phyloP scores from a whole-genome alignment of 2,113 vertebrate species.

The Poeciliopsis prolifica region DNA sequence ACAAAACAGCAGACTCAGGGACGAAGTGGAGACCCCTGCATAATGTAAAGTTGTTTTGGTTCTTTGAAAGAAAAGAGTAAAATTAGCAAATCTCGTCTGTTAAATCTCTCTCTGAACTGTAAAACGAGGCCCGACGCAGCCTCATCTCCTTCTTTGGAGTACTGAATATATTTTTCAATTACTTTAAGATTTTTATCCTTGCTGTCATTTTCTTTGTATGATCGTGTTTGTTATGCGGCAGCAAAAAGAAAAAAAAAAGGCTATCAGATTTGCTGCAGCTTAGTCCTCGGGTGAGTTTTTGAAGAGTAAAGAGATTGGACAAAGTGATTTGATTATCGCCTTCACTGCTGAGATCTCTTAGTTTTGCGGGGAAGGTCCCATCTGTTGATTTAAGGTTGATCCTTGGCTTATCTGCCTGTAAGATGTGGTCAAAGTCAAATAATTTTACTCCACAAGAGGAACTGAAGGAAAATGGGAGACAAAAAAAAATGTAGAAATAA shows the following conservation, averaged over 20 bases:
- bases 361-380: conserved; percentile 16
- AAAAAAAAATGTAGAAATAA: conserved; percentile 7
- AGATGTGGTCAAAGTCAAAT: conserved; percentile 56
- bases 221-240: not conserved
- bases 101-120: not conserved
- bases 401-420: conserved; percentile 38
- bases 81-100: not conserved
- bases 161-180: conserved; percentile 10
- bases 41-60: too few relatives aligned
- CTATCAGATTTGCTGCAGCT: not conserved
- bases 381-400: conserved; percentile 40
- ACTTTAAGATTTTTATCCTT: conserved; percentile 20
- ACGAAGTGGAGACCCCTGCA: too few relatives aligned
- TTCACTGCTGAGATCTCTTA: conserved; percentile 12
- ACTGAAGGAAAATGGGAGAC: conserved; percentile 6
- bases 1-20: too few relatives aligned
- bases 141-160: not conserved
- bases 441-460: conserved; percentile 23
- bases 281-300: conserved; percentile 9
- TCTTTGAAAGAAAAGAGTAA: not conserved
- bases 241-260: too few relatives aligned
- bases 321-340: conserved; percentile 22
- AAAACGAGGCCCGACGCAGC: not conserved
- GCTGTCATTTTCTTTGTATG: conserved; percentile 8
- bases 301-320: conserved; percentile 11